These are phyloP conservation scores for Dascillus cervinus DNA, from an alignment of 2,888 invertebrate species.

Conservation along the genomic window DNA sequence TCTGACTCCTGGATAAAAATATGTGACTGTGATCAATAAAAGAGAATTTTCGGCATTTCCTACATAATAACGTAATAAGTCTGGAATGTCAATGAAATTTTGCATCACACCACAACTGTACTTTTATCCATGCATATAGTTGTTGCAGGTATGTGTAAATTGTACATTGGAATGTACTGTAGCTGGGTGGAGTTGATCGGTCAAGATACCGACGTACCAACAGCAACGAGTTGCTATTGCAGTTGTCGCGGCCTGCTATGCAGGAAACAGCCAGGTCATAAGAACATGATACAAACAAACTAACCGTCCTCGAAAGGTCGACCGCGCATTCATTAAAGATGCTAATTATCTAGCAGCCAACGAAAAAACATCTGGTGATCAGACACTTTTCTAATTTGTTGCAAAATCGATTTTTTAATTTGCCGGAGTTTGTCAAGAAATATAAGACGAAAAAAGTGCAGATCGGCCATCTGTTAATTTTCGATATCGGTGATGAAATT, in stretches of 20 bases:
- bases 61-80: too few species aligned
- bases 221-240: constrained; percentile 11
- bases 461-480: background rate
- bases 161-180: constrained; percentile 18
- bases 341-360: constrained; percentile 15
- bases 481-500: constrained; percentile 5
- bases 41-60: too few species aligned
- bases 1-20: too few species aligned
- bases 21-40: too few species aligned
- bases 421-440: too few species aligned
- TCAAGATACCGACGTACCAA: constrained; percentile 20
- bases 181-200: constrained; percentile 23
- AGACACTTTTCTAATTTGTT: too few species aligned
- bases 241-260: constrained; percentile 17
- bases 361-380: constrained; percentile 11
- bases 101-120: too few species aligned
- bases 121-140: too few species aligned
- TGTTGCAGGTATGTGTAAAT: constrained; percentile 18
- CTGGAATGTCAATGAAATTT: too few species aligned
- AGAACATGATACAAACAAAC: constrained; percentile 16
- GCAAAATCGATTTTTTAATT: too few species aligned
- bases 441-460: too few species aligned
- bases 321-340: constrained; percentile 20
- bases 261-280: constrained; percentile 15
- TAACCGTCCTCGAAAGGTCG: constrained; percentile 26